Conservation (phyloP, 2,888 invertebrate species). For the Cephus spinipes region DNA sequence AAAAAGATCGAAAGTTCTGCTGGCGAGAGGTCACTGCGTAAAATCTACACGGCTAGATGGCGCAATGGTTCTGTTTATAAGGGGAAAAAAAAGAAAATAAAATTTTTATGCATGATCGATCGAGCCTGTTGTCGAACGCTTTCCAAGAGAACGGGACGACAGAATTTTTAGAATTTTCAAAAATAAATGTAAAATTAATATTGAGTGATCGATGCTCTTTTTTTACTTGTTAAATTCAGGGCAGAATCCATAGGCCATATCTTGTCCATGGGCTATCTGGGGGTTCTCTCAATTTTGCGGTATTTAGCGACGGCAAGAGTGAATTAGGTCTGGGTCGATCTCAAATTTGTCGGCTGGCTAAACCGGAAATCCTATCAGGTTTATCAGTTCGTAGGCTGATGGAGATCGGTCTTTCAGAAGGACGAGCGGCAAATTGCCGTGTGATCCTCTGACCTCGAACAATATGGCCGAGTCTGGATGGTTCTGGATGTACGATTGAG, state of each 20-base stretch:
- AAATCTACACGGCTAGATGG: neutral
- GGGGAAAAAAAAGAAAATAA: neutral
- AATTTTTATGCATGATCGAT: conserved; percentile 29
- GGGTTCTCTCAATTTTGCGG: conserved; percentile 31
- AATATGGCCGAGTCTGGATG: neutral
- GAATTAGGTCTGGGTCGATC: conserved; percentile 46
- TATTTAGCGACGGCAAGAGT: conserved; percentile 33
- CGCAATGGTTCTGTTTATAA: neutral
- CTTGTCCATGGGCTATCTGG: neutral
- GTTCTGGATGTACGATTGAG: too few relatives aligned
- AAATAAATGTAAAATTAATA: too few relatives aligned
- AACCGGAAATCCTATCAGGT: conserved; percentile 41
- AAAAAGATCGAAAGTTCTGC: neutral
- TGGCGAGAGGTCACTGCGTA: neutral
- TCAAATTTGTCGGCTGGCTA: conserved; percentile 49
- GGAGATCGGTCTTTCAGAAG: neutral
- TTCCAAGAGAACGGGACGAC: neutral
- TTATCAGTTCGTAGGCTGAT: conserved; percentile 27
- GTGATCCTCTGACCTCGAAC: neutral
- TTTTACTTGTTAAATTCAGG: neutral
- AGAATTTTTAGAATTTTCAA: neutral
- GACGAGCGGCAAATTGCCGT: neutral
- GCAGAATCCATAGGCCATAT: neutral
- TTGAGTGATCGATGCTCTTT: neutral
- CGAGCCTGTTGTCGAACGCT: neutral